A percentile compares a stretch with the other conserved stretches of the same genome.
These are phyloP conservation scores for Coleophora flavipennella DNA, from an alignment of 2,888 invertebrate genomes.

Conservation along the genomic window DNA sequence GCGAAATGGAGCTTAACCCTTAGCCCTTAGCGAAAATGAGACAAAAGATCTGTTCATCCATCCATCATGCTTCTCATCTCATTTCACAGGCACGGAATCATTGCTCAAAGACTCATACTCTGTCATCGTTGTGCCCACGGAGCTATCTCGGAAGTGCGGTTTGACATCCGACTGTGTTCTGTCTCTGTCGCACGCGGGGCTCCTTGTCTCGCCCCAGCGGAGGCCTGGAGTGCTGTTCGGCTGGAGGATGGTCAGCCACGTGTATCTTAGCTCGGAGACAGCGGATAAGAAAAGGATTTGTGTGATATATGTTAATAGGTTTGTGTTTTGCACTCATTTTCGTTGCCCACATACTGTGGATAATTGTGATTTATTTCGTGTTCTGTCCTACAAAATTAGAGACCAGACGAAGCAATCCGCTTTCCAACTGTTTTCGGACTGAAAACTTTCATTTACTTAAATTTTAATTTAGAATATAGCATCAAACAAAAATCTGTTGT, in stretches of 20 bases:
- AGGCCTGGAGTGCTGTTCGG: constrained; percentile 62
- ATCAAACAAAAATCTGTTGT: too few relatives aligned
- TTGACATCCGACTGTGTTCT: constrained; percentile 74
- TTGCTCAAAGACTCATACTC: constrained; percentile 65
- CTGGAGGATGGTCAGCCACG: constrained; percentile 63
- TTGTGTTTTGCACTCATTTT: constrained; percentile 26
- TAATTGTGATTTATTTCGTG: too few relatives aligned
- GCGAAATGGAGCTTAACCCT: too few relatives aligned
- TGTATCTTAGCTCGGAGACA: constrained; percentile 62
- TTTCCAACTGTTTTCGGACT: too few relatives aligned
- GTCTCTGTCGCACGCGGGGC: constrained; percentile 65
- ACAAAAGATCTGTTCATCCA: constrained; percentile 17
- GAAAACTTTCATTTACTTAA: too few relatives aligned
- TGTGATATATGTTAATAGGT: constrained; percentile 76
- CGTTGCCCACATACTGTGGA: too few relatives aligned
- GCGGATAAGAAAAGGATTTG: constrained; percentile 72
- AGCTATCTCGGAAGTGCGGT: constrained; percentile 75
- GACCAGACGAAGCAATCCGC: too few relatives aligned
- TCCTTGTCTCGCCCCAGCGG: constrained; percentile 69
- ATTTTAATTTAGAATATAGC: too few relatives aligned
- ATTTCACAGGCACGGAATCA: constrained; percentile 58
- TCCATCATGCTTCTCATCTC: constrained; percentile 21
- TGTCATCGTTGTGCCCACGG: constrained; percentile 75
- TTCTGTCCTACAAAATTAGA: too few relatives aligned
- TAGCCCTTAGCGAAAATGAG: too few relatives aligned